phyloP scores from a whole-genome alignment of 1,140 invertebrate species.

The Diprion similis region DNA sequence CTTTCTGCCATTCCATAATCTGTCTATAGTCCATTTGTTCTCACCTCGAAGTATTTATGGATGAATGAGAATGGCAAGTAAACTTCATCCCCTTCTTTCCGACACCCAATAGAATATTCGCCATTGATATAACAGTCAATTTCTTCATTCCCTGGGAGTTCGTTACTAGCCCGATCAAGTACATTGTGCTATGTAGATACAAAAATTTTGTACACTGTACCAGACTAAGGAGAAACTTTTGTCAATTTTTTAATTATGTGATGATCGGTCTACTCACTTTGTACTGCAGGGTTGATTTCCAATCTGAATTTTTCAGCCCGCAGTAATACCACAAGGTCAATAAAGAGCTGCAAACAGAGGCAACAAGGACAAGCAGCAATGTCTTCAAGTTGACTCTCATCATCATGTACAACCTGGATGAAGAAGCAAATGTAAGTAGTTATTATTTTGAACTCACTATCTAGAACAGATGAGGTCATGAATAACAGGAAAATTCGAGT shows the following conservation, averaged over 20 bases:
- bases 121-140: conserved; percentile 92
- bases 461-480: too few species aligned
- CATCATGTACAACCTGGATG: conserved; percentile 51
- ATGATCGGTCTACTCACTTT: conserved; percentile 20
- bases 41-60: conserved; percentile 93
- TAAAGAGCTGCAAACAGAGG: conserved; percentile 54
- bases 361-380: conserved; percentile 50
- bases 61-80: conserved; percentile 93
- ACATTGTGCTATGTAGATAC: not conserved
- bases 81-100: conserved; percentile 85
- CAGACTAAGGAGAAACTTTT: too few species aligned
- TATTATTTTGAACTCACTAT: too few species aligned
- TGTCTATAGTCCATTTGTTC: conserved; percentile 21
- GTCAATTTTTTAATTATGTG: too few species aligned
- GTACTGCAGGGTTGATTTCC: conserved; percentile 25
- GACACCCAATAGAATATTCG: conserved; percentile 84
- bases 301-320: conserved; percentile 41
- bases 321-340: conserved; percentile 59
- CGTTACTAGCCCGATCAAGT: conserved; percentile 29
- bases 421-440: not conserved
- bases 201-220: not conserved
- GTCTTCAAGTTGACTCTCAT: conserved; percentile 61
- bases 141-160: conserved; percentile 68
- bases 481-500: too few species aligned
- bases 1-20: conserved; percentile 3